A percentile compares a stretch with the other conserved stretches of the same genome.
These are phyloP conservation scores for Tadarida brasiliensis DNA, from an alignment of 2,797 vertebrate species.

Conservation along the genomic window DNA sequence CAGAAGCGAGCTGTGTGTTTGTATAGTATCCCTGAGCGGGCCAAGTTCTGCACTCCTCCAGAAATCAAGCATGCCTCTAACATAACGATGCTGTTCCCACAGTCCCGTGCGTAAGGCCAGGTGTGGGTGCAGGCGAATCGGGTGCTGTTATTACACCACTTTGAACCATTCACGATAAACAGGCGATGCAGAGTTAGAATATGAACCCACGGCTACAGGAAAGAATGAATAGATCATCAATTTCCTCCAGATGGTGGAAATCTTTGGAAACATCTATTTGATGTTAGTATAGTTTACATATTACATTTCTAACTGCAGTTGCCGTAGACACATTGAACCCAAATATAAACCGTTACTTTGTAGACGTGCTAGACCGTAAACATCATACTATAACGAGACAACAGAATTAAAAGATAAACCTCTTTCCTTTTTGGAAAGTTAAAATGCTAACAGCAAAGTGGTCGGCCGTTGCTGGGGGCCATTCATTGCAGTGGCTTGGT, in stretches of 20 bases:
- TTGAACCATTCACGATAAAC: background rate
- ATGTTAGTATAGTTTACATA: background rate
- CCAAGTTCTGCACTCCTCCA: background rate
- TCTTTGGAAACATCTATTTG: conserved; percentile 25
- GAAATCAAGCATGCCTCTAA: background rate
- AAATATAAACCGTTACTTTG: background rate
- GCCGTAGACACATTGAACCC: background rate
- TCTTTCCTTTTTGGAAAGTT: conserved; percentile 49
- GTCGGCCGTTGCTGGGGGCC: background rate
- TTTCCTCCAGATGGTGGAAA: conserved; percentile 9
- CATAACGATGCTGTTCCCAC: background rate
- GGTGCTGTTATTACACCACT: background rate
- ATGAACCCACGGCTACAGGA: background rate
- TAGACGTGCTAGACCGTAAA: conserved; percentile 52
- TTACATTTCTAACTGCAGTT: conserved; percentile 39
- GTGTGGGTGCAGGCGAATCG: background rate
- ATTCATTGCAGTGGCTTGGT: background rate
- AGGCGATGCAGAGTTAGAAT: background rate
- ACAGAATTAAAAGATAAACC: conserved; percentile 17
- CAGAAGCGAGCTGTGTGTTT: background rate
- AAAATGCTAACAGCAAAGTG: conserved; percentile 65
- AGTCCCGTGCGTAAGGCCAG: background rate
- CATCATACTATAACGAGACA: conserved; percentile 23
- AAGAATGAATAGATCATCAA: background rate
- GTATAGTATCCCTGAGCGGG: background rate